Base-by-base conservation (phyloP, 1,140 invertebrate genomes). In the Lordiphosa collinella region DNA sequence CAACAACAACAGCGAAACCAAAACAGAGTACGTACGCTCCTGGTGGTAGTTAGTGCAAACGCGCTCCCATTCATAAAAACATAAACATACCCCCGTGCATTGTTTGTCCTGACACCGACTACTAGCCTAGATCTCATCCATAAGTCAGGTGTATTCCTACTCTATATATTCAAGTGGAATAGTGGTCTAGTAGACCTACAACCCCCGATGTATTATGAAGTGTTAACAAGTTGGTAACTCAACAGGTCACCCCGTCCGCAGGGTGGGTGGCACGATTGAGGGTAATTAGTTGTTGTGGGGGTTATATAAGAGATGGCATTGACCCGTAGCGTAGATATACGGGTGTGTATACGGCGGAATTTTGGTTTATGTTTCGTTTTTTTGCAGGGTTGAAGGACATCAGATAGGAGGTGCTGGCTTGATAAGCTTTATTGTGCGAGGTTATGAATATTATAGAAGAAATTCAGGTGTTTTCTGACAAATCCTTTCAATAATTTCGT, bases 51-150 rank as follows among this genome's bases (percentile, higher is more conserved):
- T 78, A 78, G 73, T 69, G 55, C 52, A 48, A 16, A 34, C 53
- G 74, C 68, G 76, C 70, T 82, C 66, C 66, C 78, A 84, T 84
- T 84, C 73, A 84, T 84, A 78, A 85, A 67, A 63, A 70, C 72
- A 73, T 78, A 85, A 85, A 85, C 78, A 84, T 66, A 84, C 78
- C 78, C 71, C 78, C 68, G 76, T 25, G 12, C 12, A 65, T 65
- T 69, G 55, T 70, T 72, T 57, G 47, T 47, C 55, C 54, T 67
- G 49, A 65, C 49, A 36, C 64, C 29, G 60, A 35, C 35, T 35
- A 50, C 75, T 73, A 56, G 53, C 72, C 62, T 54, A 78, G 64
- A 84, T 84, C 51, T 71, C 61, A 55, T 46, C 58, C 44, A 74
- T 51, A 55, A 46, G 58, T 76, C 73, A 84, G 78, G 79, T 84